Conservation (phyloP, 1,140 invertebrate genomes). For the Diachasma alloeum region DNA sequence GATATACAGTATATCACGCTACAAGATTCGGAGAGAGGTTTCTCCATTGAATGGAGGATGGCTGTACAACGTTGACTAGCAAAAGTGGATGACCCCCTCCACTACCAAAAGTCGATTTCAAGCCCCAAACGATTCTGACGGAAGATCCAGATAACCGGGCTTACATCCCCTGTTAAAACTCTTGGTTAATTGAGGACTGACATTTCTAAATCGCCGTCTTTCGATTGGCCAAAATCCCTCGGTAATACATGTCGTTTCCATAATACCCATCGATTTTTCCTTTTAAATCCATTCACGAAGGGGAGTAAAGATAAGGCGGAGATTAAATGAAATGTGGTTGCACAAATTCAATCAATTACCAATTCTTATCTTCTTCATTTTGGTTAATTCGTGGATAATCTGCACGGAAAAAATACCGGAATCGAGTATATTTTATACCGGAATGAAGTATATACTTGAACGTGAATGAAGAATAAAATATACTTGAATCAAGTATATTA, state of each 20-base stretch:
- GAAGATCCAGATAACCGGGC: conserved; percentile 51
- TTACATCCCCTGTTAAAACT: conserved; percentile 43
- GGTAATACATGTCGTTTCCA: background rate
- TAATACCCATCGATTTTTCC: conserved; percentile 10
- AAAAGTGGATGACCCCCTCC: background rate
- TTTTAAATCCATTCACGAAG: background rate
- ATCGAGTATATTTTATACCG: too few relatives aligned
- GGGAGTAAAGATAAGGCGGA: background rate
- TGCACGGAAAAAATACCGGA: too few relatives aligned
- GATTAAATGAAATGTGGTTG: background rate
- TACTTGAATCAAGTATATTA: too few relatives aligned
- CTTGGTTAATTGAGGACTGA: conserved; percentile 52
- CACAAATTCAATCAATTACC: background rate
- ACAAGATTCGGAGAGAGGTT: background rate
- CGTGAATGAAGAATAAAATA: too few relatives aligned
- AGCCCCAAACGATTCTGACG: conserved; percentile 14
- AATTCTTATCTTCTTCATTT: background rate
- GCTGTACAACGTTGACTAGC: background rate
- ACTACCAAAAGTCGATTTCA: background rate
- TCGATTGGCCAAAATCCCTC: conserved; percentile 22
- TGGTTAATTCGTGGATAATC: too few relatives aligned
- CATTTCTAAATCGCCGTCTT: conserved; percentile 42
- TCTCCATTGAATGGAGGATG: background rate
- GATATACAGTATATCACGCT: too few relatives aligned
- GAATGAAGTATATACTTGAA: too few relatives aligned